Base-by-base conservation (phyloP, 2,113 vertebrate species). In the Tautogolabrus adspersus region DNA sequence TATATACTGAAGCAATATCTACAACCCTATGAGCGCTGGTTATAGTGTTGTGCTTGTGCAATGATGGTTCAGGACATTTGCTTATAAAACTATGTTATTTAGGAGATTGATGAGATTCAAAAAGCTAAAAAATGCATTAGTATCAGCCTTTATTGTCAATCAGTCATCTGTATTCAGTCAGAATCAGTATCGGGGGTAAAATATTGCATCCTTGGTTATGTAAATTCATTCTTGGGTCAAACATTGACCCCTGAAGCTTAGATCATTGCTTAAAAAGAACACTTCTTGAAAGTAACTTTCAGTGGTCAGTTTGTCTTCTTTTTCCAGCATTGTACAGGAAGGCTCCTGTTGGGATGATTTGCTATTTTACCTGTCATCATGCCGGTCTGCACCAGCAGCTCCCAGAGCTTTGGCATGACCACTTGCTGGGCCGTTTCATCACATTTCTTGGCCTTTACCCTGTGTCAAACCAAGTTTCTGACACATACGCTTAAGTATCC, bases 351-450 rank as follows among this genome's bases (percentile, higher is more conserved):
- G 66, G 5, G 62, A 34, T 44, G 66, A 15, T 64, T 46, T 73
- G 63, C 79, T 75, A 68, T 84, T 77, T n/a, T 42, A 74, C 49
- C 38, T 54, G 58, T 77, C 72, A 66, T 40, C 58, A 62, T 60
- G 58, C 37, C 16, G 22, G 12, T 40, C 51, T 54, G 10, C 40
- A 72, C 22, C 52, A 64, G 64, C 4, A 19, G 66, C 23, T 64
- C 71, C 34, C 49, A 44, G 6, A 56, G 46, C 59, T 51, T 75
- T 42, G 63, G 47, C 72, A 12, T 55, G 69, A 54, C 56, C 72
- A 19, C 81, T 80, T 1, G 47, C 82, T 76, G 77, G 75, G 72
- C 15, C 44, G n/a, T 85, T 83, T 89, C 73, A 87, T 84, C 75
- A 73, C 62, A 47, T 30, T 67, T 61, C 68, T n/a, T 79, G 72